Evolutionary conservation across 2,113 vertebrate genomes (phyloP), one percentile per base, ranked within the genome.

Genomic region (Benitochromis conjunctus): DNA sequence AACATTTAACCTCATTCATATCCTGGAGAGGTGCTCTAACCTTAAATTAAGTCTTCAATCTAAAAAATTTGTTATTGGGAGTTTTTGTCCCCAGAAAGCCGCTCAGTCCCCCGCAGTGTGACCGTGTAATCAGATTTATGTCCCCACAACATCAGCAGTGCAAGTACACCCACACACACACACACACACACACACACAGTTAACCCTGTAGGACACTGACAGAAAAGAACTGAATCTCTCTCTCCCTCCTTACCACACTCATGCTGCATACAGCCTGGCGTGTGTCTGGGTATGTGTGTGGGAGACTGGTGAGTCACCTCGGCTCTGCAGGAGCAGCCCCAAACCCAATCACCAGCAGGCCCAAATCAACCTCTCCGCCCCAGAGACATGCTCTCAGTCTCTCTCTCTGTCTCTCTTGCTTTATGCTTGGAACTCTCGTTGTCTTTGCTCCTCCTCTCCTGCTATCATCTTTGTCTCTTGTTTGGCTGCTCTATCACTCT

Each of bases 291-390:
- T 77, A 66, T 71, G 76, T 85, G 80, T 83, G 87, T 87, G 85
- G 86, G 91, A 90, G 91, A 81, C 64, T 62, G 83, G 91, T 93
- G 92, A 92, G 80, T 95, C 94, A 94, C 89, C 91, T 88, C 58
- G 5, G 46, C 91, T 89, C 86, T 41, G 88, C 76, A 12, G 87
- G 89, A 88, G 78, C 31, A 77, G 54, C 54, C 89, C 71, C 86
- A 94, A 91, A 90, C 91, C 91, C 79, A 93, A 94, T 94, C 91
- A 93, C 80, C 60, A 53, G 80, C 69, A 71, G 91, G 82, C 82
- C 86, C 79, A 87, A 94, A 92, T 94, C 90, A 90, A 84, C 92
- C 91, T 71, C 80, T 36, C 29, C 64, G 58, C 81, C 79, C 62
- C 69, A 46, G 88, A 89, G 93, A 92, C 82, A 12, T 79, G 78